phyloP scores from a whole-genome alignment of 2,797 vertebrate genomes.

The Bradypus variegatus region DNA sequence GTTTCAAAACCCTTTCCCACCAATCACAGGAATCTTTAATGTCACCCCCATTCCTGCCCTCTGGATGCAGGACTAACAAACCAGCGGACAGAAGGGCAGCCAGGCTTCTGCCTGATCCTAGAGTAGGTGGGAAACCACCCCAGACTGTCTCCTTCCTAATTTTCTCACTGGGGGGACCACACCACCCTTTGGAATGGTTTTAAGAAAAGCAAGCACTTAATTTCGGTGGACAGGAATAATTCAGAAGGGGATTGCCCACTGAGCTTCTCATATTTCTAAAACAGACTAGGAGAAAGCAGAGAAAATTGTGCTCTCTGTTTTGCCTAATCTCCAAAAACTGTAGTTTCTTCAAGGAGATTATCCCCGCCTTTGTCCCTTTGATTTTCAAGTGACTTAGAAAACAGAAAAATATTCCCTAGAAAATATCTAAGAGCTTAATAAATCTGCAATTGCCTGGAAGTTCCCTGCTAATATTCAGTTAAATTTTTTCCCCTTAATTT shows the following conservation, averaged over 20 bases:
- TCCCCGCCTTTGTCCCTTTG: conserved; percentile 2
- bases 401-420: conserved; percentile 11
- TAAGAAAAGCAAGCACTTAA: background rate
- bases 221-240: background rate
- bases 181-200: background rate
- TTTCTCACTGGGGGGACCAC: background rate
- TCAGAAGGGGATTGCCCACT: background rate
- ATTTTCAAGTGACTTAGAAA: conserved; percentile 45
- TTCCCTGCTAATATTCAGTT: conserved; percentile 22
- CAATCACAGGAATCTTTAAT: background rate
- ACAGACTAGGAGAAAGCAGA: background rate
- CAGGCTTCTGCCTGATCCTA: background rate
- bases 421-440: conserved; percentile 31
- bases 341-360: conserved; percentile 15
- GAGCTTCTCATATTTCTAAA: background rate
- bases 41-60: background rate
- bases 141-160: background rate
- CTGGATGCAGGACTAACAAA: background rate
- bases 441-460: conserved; percentile 18
- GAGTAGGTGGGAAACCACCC: background rate
- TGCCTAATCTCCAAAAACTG: background rate
- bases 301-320: background rate
- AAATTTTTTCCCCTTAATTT: conserved; percentile 47
- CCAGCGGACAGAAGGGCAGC: background rate
- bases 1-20: background rate